These are phyloP conservation scores for Strigamia crassipes DNA, from an alignment of 2,888 invertebrate species.

Conservation along the genomic window DNA sequence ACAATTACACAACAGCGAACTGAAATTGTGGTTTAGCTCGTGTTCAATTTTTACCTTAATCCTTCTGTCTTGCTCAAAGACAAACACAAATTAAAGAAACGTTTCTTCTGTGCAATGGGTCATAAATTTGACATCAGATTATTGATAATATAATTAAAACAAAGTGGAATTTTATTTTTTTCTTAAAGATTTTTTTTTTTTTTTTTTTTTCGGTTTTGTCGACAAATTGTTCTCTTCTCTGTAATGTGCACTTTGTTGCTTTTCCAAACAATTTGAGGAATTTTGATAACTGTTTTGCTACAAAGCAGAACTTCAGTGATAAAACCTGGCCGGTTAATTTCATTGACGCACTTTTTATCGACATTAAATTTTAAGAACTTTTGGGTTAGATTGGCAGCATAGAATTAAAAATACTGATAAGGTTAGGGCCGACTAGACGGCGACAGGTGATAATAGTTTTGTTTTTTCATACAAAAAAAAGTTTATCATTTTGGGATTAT, in stretches of 20 bases:
- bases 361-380: too few relatives aligned
- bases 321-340: too few relatives aligned
- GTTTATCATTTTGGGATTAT: too few relatives aligned
- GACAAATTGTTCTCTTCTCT: neutral
- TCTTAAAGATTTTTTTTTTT: neutral
- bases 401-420: too few relatives aligned
- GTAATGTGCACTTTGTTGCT: neutral
- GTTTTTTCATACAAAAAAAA: too few relatives aligned
- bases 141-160: neutral
- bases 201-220: neutral
- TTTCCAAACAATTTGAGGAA: neutral
- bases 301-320: neutral
- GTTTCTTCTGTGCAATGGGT: too few relatives aligned
- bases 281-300: neutral
- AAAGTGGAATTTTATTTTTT: neutral
- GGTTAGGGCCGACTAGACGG: too few relatives aligned
- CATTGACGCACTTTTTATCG: too few relatives aligned
- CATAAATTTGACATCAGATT: neutral
- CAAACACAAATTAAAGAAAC: neutral
- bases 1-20: slow-evolving; percentile 8
- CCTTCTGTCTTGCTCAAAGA: neutral
- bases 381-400: too few relatives aligned
- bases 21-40: neutral
- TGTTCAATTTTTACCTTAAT: neutral
- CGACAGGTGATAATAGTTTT: too few relatives aligned